phyloP scores from a whole-genome alignment of 37 sponge, comb jelly and placozoan genomes.

The Ephydatia muelleri region DNA sequence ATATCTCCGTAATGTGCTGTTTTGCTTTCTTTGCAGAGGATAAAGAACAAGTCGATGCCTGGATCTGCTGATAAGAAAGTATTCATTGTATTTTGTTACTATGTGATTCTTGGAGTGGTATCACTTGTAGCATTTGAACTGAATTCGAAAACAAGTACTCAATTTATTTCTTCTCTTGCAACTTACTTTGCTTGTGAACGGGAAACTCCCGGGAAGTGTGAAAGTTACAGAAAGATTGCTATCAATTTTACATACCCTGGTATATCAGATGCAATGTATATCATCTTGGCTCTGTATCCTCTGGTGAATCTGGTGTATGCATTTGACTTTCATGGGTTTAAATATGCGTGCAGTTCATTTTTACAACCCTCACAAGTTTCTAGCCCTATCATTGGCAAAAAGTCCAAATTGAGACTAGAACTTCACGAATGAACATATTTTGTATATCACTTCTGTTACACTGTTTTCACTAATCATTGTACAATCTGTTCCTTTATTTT shows the following conservation, averaged over 20 bases:
- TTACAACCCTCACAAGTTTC: no score
- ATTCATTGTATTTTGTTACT: constrained; percentile 34
- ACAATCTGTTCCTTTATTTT: no score
- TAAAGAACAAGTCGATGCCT: no score
- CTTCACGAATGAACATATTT: no score
- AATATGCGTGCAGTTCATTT: no score
- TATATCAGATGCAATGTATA: background rate
- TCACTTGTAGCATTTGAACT: background rate
- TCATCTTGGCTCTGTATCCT: constrained; percentile 15
- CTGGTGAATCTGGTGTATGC: constrained; percentile 18
- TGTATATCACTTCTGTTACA: no score
- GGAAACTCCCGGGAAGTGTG: constrained; percentile 14
- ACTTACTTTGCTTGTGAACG: constrained; percentile 23
- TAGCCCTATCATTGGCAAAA: no score
- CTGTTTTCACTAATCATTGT: no score
- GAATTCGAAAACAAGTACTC: background rate
- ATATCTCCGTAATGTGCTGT: no score
- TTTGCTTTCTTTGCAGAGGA: no score
- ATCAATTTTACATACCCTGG: background rate
- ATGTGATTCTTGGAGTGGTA: constrained; percentile 6
- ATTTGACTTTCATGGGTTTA: no score
- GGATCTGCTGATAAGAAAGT: constrained; percentile 38
- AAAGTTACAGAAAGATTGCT: background rate
- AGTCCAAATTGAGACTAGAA: no score
- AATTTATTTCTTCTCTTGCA: background rate